Evolutionary conservation across 2,888 invertebrate genomes (phyloP).

Genomic region (Drosophila affinis): DNA sequence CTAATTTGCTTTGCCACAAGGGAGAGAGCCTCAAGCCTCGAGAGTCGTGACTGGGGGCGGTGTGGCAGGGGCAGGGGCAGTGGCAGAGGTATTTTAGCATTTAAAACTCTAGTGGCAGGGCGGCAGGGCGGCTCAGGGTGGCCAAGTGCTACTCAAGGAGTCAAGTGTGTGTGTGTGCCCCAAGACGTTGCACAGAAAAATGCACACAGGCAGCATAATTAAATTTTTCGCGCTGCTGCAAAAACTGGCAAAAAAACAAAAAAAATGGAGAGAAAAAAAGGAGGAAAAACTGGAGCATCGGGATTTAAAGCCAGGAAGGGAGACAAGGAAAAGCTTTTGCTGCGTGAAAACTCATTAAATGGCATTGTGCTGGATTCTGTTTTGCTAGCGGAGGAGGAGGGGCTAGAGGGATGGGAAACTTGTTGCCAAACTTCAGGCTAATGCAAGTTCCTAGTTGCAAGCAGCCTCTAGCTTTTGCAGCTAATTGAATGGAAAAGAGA

Average conservation of each 20-base stretch:
- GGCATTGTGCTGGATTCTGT: conserved; percentile 29
- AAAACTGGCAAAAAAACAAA: conserved; percentile 1
- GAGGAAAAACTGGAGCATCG: not conserved
- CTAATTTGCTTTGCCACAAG: conserved; percentile 25
- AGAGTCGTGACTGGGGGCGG: not conserved
- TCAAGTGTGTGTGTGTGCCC: conserved; percentile 74
- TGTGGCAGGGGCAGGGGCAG: no score
- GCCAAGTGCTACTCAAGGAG: conserved; percentile 70
- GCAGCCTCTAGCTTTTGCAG: not conserved
- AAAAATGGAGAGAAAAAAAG: no score
- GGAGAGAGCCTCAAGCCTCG: not conserved
- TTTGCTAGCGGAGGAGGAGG: no score
- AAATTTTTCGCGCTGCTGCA: conserved; percentile 32
- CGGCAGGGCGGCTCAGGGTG: not conserved
- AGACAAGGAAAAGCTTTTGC: conserved; percentile 43
- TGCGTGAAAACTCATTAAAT: conserved; percentile 63
- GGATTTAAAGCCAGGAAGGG: conserved; percentile 18
- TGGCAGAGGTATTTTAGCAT: conserved; percentile 32
- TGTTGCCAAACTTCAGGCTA: conserved; percentile 56
- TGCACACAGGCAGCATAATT: conserved; percentile 25
- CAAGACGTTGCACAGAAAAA: conserved; percentile 57
- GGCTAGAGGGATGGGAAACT: not conserved
- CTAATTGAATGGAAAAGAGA: conserved; percentile 39
- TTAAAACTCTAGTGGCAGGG: conserved; percentile 26
- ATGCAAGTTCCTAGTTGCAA: conserved; percentile 21